Evolutionary conservation across 53 echinoderm and acorn worm species (phyloP).

Genomic region (Apostichopus leukothele): DNA sequence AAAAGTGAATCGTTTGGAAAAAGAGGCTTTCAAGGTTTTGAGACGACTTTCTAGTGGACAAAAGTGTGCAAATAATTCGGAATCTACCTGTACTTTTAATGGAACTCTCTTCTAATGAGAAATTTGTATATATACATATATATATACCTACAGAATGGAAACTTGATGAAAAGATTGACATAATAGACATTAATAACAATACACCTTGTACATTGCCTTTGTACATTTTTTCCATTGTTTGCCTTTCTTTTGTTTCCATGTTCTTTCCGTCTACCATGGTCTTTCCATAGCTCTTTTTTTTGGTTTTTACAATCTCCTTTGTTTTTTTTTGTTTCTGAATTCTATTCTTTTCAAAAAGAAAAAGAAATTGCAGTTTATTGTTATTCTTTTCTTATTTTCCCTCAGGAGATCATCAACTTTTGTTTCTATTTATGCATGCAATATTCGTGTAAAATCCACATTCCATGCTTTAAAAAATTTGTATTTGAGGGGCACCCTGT

Average conservation of each 20-base stretch:
- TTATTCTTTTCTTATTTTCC: too few relatives aligned
- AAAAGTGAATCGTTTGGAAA: background rate
- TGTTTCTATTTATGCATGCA: too few relatives aligned
- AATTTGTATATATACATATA: background rate
- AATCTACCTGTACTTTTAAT: background rate
- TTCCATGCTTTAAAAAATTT: too few relatives aligned
- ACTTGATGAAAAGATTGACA: background rate
- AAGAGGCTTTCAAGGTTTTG: background rate
- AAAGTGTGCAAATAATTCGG: background rate
- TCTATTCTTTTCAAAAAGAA: too few relatives aligned
- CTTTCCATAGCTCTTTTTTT: constrained; percentile 13
- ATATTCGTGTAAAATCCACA: too few relatives aligned
- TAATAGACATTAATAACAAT: background rate
- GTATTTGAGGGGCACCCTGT: too few relatives aligned
- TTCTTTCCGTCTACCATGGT: constrained; percentile 46
- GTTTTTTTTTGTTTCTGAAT: too few relatives aligned
- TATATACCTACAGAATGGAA: background rate
- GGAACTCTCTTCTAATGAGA: background rate
- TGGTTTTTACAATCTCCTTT: too few relatives aligned
- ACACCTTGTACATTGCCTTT: constrained; percentile 26
- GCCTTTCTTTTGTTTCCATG: constrained; percentile 29
- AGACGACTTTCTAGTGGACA: background rate
- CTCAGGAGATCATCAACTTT: too few relatives aligned
- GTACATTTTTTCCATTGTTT: constrained; percentile 24
- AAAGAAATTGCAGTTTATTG: too few relatives aligned